phyloP scores from a whole-genome alignment of 2,113 vertebrate genomes.

The Cinclus cinclus region DNA sequence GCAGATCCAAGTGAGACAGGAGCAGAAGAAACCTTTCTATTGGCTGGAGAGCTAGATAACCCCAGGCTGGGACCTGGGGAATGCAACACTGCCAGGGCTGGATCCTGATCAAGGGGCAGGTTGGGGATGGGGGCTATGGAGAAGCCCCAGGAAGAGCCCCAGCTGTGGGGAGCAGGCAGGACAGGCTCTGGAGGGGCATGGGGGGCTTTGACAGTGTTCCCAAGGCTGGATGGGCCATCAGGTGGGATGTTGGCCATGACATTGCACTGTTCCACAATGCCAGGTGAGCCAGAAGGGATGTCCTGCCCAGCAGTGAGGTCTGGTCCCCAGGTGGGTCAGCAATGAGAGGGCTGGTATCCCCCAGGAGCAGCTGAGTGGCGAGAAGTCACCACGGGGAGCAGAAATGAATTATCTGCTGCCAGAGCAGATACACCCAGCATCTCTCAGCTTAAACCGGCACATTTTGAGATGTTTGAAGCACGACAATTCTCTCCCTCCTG shows the following conservation, averaged over 20 bases:
- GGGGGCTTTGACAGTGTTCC: neutral
- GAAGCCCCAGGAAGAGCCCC: neutral
- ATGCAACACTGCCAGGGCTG: neutral
- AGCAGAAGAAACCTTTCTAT: neutral
- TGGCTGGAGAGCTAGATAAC: neutral
- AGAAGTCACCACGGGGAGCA: neutral
- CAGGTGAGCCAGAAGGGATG: neutral
- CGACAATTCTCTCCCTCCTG: neutral
- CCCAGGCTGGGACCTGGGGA: neutral
- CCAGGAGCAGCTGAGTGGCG: neutral
- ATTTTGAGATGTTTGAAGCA: neutral
- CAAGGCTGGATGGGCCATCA: neutral
- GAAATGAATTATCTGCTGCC: neutral
- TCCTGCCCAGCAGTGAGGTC: neutral
- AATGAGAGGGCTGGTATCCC: fast-evolving
- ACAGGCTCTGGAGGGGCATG: neutral
- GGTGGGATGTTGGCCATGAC: too few species aligned
- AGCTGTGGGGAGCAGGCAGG: neutral
- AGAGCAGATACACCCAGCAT: neutral
- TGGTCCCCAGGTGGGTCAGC: neutral
- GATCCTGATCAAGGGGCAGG: neutral
- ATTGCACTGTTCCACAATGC: fast-evolving
- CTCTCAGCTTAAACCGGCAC: neutral
- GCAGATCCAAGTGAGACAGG: neutral
- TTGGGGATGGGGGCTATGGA: neutral